Percentiles rank a stretch among this genome's conserved stretches.
These are phyloP conservation scores for Heterochromis multidens DNA, from an alignment of 2,113 vertebrate genomes.

Conservation along the genomic window DNA sequence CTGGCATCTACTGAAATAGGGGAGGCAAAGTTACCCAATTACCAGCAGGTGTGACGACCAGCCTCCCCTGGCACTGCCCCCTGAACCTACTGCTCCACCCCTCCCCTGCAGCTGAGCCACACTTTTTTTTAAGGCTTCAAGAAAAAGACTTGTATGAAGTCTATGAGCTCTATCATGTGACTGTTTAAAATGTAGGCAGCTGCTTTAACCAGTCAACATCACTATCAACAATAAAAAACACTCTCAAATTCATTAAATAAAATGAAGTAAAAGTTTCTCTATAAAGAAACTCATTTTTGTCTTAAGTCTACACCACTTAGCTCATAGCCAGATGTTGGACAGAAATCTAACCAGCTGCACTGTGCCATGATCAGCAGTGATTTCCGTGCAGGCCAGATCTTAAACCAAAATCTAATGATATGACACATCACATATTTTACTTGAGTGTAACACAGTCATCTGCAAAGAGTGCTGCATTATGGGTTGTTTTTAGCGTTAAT, in stretches of 20 bases:
- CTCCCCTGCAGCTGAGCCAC: no score
- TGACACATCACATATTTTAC: not conserved
- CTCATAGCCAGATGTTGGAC: not conserved
- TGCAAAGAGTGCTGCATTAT: not conserved
- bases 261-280: not conserved
- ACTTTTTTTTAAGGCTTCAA: not conserved
- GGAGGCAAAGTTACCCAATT: no score
- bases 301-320: not conserved
- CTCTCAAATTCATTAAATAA: not conserved
- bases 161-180: not conserved
- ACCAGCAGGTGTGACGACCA: no score
- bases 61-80: no score
- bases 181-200: not conserved
- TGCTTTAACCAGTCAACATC: not conserved
- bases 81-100: no score
- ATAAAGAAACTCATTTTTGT: not conserved
- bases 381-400: not conserved
- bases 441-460: not conserved
- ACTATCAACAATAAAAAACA: not conserved
- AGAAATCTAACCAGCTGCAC: not conserved
- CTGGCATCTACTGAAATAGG: no score
- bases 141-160: not conserved
- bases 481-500: not conserved
- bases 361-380: not conserved
- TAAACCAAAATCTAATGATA: not conserved